Evolutionary conservation across 2,888 invertebrate species (phyloP).

Genomic region (Rapana venosa): DNA sequence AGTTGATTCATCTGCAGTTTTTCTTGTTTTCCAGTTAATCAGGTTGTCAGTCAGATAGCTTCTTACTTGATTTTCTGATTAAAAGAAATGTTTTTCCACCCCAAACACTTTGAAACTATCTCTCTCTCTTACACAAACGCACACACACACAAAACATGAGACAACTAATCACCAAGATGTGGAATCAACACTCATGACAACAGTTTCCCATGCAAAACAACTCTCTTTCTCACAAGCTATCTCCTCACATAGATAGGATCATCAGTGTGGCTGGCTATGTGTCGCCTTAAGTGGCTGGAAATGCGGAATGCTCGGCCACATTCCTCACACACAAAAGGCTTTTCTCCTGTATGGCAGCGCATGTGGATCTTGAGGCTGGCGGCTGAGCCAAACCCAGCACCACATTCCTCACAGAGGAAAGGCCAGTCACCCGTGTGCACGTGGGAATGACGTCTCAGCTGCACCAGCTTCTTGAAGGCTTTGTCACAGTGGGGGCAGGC

Average conservation of each 20-base stretch:
- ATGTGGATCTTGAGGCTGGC: constrained; percentile 28
- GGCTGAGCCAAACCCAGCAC: constrained; percentile 16
- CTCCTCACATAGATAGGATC: constrained; percentile 18
- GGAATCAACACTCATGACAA: not conserved
- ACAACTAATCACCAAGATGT: not conserved
- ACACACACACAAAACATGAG: too few species aligned
- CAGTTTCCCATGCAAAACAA: not conserved
- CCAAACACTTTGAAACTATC: not conserved
- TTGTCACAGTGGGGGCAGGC: constrained; percentile 17
- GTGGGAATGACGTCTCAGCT: not conserved
- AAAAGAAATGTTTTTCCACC: not conserved
- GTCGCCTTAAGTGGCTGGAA: not conserved
- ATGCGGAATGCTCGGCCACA: constrained; percentile 20
- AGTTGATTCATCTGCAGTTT: not conserved
- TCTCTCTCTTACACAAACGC: constrained; percentile 1
- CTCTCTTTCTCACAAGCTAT: not conserved
- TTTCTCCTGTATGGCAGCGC: constrained; percentile 27
- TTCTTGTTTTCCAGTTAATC: not conserved
- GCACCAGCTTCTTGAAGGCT: constrained; percentile 21
- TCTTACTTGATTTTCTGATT: not conserved
- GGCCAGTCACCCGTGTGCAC: constrained; percentile 30
- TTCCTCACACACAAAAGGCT: constrained; percentile 30
- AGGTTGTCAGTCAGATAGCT: not conserved
- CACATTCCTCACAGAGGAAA: constrained; percentile 28
- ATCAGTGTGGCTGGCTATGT: constrained; percentile 16